A percentile compares a stretch with the other conserved stretches of the same genome.
Conservation (phyloP, 2,888 invertebrate genomes). For the Tupiocoris notatus region DNA sequence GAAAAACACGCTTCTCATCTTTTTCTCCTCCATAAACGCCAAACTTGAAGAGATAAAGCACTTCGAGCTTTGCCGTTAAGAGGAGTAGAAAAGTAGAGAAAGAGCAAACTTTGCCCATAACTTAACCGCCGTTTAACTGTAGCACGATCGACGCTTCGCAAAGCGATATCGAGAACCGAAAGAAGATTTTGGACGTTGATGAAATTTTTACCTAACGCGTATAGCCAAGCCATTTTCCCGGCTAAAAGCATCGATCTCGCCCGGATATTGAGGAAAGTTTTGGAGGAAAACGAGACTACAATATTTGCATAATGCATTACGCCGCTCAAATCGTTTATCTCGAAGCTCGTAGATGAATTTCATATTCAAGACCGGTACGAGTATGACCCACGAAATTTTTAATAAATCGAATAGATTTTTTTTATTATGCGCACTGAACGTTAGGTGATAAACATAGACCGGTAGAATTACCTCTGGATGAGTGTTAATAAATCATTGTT, state of each 20-base stretch:
- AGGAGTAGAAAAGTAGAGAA: background rate
- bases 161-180: slow-evolving; percentile 11
- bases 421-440: too few relatives aligned
- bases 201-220: slow-evolving; percentile 8
- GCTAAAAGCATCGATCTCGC: background rate
- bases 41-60: slow-evolving; percentile 27
- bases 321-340: background rate
- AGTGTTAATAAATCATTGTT: too few relatives aligned
- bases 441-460: too few relatives aligned
- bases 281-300: background rate
- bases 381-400: too few relatives aligned
- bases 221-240: background rate
- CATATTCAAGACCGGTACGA: background rate
- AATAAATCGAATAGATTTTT: too few relatives aligned
- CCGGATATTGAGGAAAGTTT: background rate
- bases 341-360: background rate
- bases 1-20: slow-evolving; percentile 22
- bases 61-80: background rate
- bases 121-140: slow-evolving; percentile 19
- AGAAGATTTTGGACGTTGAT: slow-evolving; percentile 18
- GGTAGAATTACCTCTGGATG: too few relatives aligned
- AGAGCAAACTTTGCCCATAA: slow-evolving; percentile 18
- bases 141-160: slow-evolving; percentile 1
- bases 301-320: background rate
- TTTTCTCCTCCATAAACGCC: background rate